These are phyloP conservation scores for Avahi laniger DNA, from an alignment of 2,797 vertebrate genomes.

Conservation along the genomic window DNA sequence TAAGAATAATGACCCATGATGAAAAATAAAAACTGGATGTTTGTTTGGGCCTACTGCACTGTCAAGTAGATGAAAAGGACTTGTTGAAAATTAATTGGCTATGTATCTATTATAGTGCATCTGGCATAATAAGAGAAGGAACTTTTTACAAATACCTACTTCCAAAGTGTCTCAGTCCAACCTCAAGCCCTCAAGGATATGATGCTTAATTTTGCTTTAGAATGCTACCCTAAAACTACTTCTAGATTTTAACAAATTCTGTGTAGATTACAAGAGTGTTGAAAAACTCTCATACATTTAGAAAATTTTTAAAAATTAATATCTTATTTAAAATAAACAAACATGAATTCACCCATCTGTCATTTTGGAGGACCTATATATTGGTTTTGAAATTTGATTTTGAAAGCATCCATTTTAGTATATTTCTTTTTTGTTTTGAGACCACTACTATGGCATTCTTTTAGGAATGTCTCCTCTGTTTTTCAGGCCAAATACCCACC, in stretches of 20 bases:
- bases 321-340: background rate
- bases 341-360: background rate
- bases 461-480: background rate
- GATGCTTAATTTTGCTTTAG: background rate
- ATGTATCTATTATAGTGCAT: background rate
- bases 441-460: background rate
- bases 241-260: background rate
- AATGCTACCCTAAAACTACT: slow-evolving; percentile 6
- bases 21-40: background rate
- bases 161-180: background rate
- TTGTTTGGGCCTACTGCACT: background rate
- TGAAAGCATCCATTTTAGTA: background rate
- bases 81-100: background rate
- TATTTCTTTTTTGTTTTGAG: background rate
- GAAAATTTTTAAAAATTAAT: background rate
- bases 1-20: background rate
- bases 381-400: background rate
- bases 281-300: background rate
- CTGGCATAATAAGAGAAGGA: background rate
- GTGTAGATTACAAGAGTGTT: background rate
- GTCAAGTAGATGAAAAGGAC: background rate
- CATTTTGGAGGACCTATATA: background rate
- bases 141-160: background rate
- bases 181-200: background rate
- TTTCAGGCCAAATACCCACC: background rate